Percentiles rank a stretch among this genome's conserved stretches.
Evolutionary conservation across 2,888 invertebrate species (phyloP).

Genomic region (Macaria liturata): DNA sequence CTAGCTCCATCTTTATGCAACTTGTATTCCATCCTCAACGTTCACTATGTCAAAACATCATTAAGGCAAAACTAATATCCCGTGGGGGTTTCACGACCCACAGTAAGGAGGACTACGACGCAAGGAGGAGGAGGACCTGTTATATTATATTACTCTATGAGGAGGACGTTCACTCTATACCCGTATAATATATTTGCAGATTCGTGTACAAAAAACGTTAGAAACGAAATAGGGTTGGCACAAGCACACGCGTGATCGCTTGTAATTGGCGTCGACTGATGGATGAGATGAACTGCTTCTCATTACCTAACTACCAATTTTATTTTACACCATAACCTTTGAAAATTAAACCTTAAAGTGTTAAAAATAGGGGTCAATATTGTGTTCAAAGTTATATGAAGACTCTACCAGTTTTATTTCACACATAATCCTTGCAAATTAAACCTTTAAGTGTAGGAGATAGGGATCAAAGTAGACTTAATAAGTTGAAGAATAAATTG

Average conservation of each 20-base stretch:
- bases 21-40: too few relatives aligned
- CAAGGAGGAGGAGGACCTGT: too few relatives aligned
- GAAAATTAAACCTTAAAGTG: conserved; percentile 26
- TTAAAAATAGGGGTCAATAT: conserved; percentile 18
- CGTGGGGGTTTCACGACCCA: too few relatives aligned
- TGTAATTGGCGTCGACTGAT: conserved; percentile 67
- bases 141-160: too few relatives aligned
- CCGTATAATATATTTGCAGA: conserved; percentile 4
- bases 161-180: too few relatives aligned
- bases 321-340: conserved; percentile 20
- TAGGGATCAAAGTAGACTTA: not conserved
- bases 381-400: too few relatives aligned
- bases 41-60: too few relatives aligned
- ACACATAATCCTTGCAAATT: too few relatives aligned
- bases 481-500: conserved; percentile 12
- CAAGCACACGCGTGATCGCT: conserved; percentile 67
- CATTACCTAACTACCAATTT: conserved; percentile 51
- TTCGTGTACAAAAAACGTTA: conserved; percentile 36
- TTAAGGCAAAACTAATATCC: too few relatives aligned
- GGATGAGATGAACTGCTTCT: conserved; percentile 56
- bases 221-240: conserved; percentile 61
- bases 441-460: not conserved
- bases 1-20: too few relatives aligned
- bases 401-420: not conserved
- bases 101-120: too few relatives aligned